A percentile compares a stretch with the other conserved stretches of the same genome.
Conservation (phyloP, 2,888 invertebrate genomes). For the Cetonia aurata region DNA sequence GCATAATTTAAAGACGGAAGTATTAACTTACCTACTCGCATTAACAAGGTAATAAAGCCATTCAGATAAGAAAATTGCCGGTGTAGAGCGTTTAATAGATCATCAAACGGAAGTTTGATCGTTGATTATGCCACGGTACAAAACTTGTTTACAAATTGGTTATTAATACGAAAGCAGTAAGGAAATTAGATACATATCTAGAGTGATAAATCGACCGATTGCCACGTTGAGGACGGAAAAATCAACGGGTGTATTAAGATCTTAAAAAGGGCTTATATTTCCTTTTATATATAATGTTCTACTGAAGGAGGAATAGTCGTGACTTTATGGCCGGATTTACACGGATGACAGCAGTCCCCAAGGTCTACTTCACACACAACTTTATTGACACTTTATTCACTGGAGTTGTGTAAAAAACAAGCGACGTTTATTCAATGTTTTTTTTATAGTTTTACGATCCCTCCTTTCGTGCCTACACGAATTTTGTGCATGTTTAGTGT, state of each 20-base stretch:
- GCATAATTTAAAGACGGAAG: no score
- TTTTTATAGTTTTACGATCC: slow-evolving; percentile 56
- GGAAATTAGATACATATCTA: no score
- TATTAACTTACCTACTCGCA: no score
- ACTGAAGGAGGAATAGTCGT: slow-evolving; percentile 56
- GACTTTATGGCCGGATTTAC: slow-evolving; percentile 62
- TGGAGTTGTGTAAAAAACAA: slow-evolving; percentile 62
- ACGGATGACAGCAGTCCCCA: slow-evolving; percentile 62
- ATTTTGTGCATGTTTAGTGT: neutral
- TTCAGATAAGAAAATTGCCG: no score
- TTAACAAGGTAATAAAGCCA: no score
- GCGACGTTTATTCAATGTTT: slow-evolving; percentile 62
- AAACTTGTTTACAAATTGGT: no score
- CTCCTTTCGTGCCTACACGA: neutral
- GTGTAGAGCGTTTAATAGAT: no score
- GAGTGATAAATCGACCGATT: no score
- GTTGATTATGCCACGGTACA: no score
- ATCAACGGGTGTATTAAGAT: slow-evolving; percentile 40
- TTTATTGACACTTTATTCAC: slow-evolving; percentile 63
- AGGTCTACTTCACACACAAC: slow-evolving; percentile 62
- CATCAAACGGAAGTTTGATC: no score
- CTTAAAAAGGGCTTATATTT: slow-evolving; percentile 37
- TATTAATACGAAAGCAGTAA: no score
- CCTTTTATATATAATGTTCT: slow-evolving; percentile 47
- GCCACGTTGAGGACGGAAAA: neutral